Evolutionary conservation across 2,888 invertebrate species (phyloP).

Genomic region (Caenorhabditis doughertyi): DNA sequence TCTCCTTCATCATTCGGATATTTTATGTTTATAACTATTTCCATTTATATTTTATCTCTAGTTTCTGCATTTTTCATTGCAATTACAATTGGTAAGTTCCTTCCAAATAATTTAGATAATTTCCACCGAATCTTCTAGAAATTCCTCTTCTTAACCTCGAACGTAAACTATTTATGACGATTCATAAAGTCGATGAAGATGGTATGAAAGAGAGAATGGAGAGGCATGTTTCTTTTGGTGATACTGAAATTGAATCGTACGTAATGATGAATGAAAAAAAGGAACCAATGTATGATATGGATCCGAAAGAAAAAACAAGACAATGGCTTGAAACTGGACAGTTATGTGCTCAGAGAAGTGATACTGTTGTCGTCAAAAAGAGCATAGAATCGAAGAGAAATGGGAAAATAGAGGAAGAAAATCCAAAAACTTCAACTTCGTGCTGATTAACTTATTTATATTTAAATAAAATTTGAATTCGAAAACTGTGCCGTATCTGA

Average conservation of each 20-base stretch:
- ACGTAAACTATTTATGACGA: conserved; percentile 62
- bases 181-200: conserved; percentile 23
- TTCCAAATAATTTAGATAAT: not conserved
- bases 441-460: conserved; percentile 1
- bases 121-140: conserved; percentile 38
- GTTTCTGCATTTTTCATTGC: conserved; percentile 66
- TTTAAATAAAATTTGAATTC: no score
- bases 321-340: conserved; percentile 55
- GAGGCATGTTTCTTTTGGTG: conserved; percentile 48
- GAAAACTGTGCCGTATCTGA: no score
- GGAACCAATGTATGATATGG: conserved; percentile 19
- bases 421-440: conserved; percentile 18
- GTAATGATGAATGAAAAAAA: conserved; percentile 4
- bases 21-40: conserved; percentile 62
- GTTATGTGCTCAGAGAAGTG: conserved; percentile 18
- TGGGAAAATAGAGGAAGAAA: not conserved
- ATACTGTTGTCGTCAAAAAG: not conserved
- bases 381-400: not conserved
- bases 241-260: conserved; percentile 29
- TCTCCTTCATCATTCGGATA: conserved; percentile 57
- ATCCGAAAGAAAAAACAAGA: conserved; percentile 55
- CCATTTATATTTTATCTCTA: conserved; percentile 57
- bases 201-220: conserved; percentile 32
- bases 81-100: conserved; percentile 56
- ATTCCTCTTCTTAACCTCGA: conserved; percentile 64